Base-by-base conservation (phyloP, 2,113 vertebrate genomes). In the Plecotus auritus region DNA sequence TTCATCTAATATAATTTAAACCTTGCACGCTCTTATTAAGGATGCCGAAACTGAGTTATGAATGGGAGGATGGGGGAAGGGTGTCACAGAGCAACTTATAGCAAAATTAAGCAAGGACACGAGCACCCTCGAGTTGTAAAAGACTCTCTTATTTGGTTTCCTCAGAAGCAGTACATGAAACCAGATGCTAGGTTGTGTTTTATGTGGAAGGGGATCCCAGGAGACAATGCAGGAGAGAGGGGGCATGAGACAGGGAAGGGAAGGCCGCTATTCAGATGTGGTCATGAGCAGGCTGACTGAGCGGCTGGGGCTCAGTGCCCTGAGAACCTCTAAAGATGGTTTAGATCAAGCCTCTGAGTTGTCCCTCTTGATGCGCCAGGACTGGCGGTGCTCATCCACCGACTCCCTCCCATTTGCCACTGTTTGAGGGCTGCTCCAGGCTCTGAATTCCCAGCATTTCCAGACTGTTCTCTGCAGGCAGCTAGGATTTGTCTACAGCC, bases 91-190 rank as follows among this genome's bases (percentile, higher is more conserved):
- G 35, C 74, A 87, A 76, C 42, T 56, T 13, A 13, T 5, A 85
- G 16, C 20, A 81, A 61, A 88, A 42, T 14, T 72, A 85, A 76
- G 40, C 32, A 20, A 7, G n/a, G 35, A 47, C 22, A 2, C 7
- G 28, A 69, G 82, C 13, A 17, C 11, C 14, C 78, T 42, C 22
- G 28, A 73, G n/a, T 67, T 56, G 28, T 32, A 72, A 66, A 49
- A n/a, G 45, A 66, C 16, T 54, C 37, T 77, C 30, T 69, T 37
- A 64, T 23, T 91, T 93, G 88, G 22, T 64, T 72, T 90, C n/a
- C 56, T 61, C 26, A 16, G 80, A 59, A 83, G 47, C 28, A 16
- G 28, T 32, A 28, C 22, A 0, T 30, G n/a, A 67, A 45, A 69
- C 35, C 10, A 82, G 23, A 35, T 17, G 32, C 78, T 37, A 56